Conservation (phyloP, 92 coral and sea anemone genomes). For the Epizoanthus scotinus region DNA sequence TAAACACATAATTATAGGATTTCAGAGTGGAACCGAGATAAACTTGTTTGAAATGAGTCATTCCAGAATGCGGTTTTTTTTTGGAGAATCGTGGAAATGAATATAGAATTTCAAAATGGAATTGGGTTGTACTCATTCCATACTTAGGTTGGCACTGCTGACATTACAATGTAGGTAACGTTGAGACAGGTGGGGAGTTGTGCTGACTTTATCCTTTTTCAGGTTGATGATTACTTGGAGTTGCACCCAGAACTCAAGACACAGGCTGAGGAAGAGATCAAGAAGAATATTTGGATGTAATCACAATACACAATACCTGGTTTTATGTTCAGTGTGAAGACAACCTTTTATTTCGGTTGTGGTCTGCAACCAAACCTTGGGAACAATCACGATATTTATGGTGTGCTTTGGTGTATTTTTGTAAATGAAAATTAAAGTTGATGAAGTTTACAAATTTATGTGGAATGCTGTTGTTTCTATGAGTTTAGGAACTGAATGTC, state of each 20-base stretch:
- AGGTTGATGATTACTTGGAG: slow-evolving; percentile 91
- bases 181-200: too few relatives aligned
- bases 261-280: slow-evolving; percentile 84
- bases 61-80: too few relatives aligned
- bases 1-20: too few relatives aligned
- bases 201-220: not conserved
- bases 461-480: too few relatives aligned
- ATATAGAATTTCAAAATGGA: too few relatives aligned
- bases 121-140: too few relatives aligned
- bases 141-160: too few relatives aligned
- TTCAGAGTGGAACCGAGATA: too few relatives aligned
- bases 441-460: not conserved
- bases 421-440: slow-evolving; percentile 32
- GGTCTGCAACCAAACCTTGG: not conserved
- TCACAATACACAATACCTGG: not conserved
- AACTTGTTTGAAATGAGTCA: too few relatives aligned
- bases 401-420: slow-evolving; percentile 32
- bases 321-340: not conserved
- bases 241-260: slow-evolving; percentile 78
- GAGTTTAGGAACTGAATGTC: too few relatives aligned
- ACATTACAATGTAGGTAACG: too few relatives aligned
- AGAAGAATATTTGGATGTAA: slow-evolving; percentile 75
- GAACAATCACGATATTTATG: not conserved
- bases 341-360: not conserved
- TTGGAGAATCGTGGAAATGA: too few relatives aligned